Conservation (phyloP, 2,113 vertebrate genomes). For the Hyaena hyaena region DNA sequence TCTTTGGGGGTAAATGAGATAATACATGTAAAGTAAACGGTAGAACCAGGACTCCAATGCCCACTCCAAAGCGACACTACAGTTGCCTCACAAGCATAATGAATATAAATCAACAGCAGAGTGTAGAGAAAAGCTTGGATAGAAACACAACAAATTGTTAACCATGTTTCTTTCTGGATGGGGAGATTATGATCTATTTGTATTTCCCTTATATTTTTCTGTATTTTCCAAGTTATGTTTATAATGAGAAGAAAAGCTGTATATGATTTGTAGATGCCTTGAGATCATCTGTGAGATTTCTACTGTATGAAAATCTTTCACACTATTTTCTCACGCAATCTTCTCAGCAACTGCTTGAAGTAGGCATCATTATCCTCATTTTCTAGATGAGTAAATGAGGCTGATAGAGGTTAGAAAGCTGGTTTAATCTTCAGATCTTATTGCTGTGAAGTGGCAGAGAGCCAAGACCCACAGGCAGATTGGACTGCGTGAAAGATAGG, state of each 20-base stretch:
- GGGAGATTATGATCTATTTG: not conserved
- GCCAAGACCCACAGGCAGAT: not conserved
- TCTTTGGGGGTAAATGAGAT: not conserved
- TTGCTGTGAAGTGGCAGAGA: not conserved
- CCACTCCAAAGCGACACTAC: not conserved
- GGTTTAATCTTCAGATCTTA: not conserved
- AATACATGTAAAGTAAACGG: not conserved
- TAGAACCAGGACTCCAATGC: not conserved
- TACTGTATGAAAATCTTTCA: not conserved
- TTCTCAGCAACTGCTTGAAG: conserved; percentile 1
- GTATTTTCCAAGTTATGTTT: conserved; percentile 3
- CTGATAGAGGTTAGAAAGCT: not conserved
- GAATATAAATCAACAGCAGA: not conserved
- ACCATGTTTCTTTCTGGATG: conserved; percentile 28
- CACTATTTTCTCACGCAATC: not conserved
- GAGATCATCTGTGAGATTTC: not conserved
- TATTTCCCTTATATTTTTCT: conserved; percentile 39
- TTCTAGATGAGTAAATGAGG: not conserved
- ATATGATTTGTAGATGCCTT: not conserved
- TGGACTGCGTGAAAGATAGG: not conserved
- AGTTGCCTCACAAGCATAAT: not conserved
- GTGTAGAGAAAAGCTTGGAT: not conserved
- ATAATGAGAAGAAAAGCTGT: not conserved
- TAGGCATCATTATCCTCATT: not conserved
- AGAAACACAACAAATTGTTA: not conserved